These are phyloP conservation scores for Zosterops japonicus DNA, from an alignment of 2,113 vertebrate genomes.

Conservation along the genomic window DNA sequence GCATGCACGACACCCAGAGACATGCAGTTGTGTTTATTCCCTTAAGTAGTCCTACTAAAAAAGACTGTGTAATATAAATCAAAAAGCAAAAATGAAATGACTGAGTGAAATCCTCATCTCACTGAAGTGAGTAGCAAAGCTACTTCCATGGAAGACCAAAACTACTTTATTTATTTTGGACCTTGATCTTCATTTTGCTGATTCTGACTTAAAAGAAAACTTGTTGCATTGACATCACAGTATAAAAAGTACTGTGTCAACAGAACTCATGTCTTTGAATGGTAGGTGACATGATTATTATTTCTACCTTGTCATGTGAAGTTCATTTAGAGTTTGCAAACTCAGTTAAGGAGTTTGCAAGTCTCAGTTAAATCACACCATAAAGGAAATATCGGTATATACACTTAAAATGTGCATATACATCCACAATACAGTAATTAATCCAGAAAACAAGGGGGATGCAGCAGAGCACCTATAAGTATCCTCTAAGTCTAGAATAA, in stretches of 20 bases:
- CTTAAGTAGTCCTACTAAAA: not conserved
- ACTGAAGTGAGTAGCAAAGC: not conserved
- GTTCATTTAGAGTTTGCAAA: not conserved
- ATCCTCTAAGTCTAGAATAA: not conserved
- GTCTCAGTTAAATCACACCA: not conserved
- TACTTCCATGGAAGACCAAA: not conserved
- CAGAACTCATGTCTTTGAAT: not conserved
- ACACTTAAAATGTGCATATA: not conserved
- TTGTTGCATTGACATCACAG: not conserved
- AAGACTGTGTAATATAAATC: not conserved
- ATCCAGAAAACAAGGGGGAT: not conserved
- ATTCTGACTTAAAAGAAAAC: not conserved
- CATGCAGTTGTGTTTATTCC: not conserved
- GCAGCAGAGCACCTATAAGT: not conserved
- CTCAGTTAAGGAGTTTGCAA: not conserved
- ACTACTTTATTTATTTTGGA: not conserved
- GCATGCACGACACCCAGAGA: not conserved
- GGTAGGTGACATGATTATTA: not conserved
- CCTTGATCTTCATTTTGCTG: not conserved
- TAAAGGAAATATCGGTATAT: not conserved
- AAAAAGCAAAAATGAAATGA: not conserved
- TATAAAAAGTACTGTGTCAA: not conserved
- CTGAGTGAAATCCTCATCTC: not conserved
- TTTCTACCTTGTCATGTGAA: not conserved
- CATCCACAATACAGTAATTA: not conserved